Base-by-base conservation (phyloP, 2,113 vertebrate genomes). In the Oreochromis tanganicae region DNA sequence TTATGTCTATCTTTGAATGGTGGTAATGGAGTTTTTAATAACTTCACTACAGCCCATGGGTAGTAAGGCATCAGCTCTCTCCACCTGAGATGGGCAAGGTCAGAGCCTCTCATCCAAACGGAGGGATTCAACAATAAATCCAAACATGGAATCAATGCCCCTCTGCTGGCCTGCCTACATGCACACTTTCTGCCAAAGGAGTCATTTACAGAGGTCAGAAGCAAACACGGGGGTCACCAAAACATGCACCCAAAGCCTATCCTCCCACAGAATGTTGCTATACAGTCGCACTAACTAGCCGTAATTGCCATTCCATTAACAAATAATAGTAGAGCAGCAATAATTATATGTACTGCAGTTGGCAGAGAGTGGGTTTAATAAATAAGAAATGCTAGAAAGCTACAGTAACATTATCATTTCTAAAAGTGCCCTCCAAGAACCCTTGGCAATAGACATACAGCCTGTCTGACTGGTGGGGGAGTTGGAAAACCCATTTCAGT, bases 11-110 rank as follows among this genome's bases (percentile, higher is more conserved):
- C 93, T 93, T 92, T 95, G 90, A 96, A 94, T 94, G 90, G 93
- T 83, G 84, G 93, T 94, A 95, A 96, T 95, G 89, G 95, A 94
- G 88, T 95, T 95, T 95, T 95, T 96, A 95, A 96, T 95, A 95
- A 96, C 94, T 90, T 87, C 91, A 80, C 91, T 84, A 86, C 90
- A 94, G 94, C 94, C 92, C 91, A 91, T 90, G 93, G 95, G 93
- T 92, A 91, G 91, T 86, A 89, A 93, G 90, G 90, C 90, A 91
- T 87, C 90, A 86, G 88, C 93, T 86, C 91, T 87, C 81, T 78
- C 57, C 87, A 93, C 90, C 91, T 83, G 88, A 95, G 92, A 94
- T 87, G 91, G 89, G 91, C 94, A 93, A 95, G 95, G 95, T 96
- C 94, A 94, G 71, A 90, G 89, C 90, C 87, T 93, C 88, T 91